Evolutionary conservation across 2,888 invertebrate species (phyloP).

Genomic region (Amiota communis): DNA sequence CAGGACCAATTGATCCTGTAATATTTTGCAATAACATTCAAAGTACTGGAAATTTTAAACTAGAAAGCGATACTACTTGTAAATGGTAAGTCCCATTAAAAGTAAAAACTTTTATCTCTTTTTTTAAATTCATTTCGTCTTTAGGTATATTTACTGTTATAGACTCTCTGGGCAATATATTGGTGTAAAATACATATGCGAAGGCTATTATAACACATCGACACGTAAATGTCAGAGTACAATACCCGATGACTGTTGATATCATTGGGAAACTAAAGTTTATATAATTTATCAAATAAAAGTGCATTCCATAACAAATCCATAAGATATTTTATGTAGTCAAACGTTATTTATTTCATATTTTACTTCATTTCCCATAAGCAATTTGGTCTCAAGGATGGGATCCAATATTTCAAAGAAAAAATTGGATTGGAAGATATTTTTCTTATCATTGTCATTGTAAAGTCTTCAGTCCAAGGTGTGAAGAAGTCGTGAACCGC

Average conservation of each 20-base stretch:
- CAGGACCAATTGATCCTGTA: conserved; percentile 29
- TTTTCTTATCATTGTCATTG: too few species aligned
- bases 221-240: not conserved
- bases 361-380: too few species aligned
- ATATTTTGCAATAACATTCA: conserved; percentile 41
- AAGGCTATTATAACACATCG: not conserved
- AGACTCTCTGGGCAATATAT: conserved; percentile 8
- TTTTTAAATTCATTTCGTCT: not conserved
- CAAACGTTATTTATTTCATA: too few species aligned
- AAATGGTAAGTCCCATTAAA: conserved; percentile 44
- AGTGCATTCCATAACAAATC: too few species aligned
- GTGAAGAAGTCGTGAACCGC: too few species aligned
- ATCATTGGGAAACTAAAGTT: not conserved
- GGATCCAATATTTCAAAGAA: too few species aligned
- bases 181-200: not conserved
- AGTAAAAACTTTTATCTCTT: not conserved
- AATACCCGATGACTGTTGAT: conserved; percentile 16
- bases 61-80: conserved; percentile 52
- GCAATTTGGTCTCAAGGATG: too few species aligned
- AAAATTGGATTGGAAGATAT: too few species aligned
- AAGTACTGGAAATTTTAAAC: conserved; percentile 45
- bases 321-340: too few species aligned
- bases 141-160: conserved; percentile 24
- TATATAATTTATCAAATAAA: too few species aligned
- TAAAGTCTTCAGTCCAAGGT: too few species aligned